Evolutionary conservation across 2,888 invertebrate species (phyloP).

Genomic region (Cantharis flavilabris): DNA sequence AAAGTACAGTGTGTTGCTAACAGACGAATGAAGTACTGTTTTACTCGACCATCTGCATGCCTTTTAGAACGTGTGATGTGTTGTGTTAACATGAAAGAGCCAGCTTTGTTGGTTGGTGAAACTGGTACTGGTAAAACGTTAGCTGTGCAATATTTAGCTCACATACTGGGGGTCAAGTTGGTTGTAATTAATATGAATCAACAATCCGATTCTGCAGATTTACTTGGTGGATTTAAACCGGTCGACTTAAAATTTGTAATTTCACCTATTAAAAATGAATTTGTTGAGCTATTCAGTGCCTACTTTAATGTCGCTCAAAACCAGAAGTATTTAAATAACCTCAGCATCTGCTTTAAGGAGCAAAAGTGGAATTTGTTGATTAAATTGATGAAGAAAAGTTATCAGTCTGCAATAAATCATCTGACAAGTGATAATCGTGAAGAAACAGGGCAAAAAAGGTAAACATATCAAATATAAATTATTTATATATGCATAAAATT

Average conservation of each 20-base stretch:
- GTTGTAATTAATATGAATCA: constrained; percentile 98
- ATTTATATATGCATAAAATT: no score
- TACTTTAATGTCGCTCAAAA: constrained; percentile 82
- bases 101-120: constrained; percentile 94
- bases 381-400: constrained; percentile 76
- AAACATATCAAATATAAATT: no score
- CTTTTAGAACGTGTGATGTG: constrained; percentile 88
- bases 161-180: constrained; percentile 80
- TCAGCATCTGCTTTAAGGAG: constrained; percentile 75
- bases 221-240: constrained; percentile 96
- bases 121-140: constrained; percentile 99
- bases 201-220: constrained; percentile 95
- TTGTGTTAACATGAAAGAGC: constrained; percentile 81
- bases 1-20: constrained; percentile 23
- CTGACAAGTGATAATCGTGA: constrained; percentile 42
- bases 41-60: constrained; percentile 79
- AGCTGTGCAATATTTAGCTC: constrained; percentile 88
- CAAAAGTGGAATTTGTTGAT: constrained; percentile 75
- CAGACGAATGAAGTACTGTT: constrained; percentile 68
- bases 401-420: constrained; percentile 66
- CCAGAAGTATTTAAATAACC: constrained; percentile 77
- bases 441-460: constrained; percentile 12
- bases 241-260: constrained; percentile 87
- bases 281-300: constrained; percentile 78
- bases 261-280: constrained; percentile 79